These are phyloP conservation scores for Pipra filicauda DNA, from an alignment of 2,113 vertebrate genomes.

Conservation along the genomic window DNA sequence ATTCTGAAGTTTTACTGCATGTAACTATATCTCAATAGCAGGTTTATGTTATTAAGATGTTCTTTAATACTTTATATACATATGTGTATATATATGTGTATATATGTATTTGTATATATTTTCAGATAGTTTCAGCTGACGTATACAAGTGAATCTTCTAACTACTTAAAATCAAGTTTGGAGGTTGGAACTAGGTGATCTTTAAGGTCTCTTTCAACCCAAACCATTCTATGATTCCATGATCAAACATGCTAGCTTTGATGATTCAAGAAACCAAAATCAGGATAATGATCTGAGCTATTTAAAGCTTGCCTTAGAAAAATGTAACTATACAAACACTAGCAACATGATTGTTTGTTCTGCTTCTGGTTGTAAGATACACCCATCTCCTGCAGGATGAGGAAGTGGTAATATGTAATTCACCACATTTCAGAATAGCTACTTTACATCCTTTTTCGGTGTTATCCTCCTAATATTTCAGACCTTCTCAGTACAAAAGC, in stretches of 20 bases:
- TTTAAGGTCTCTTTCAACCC: neutral
- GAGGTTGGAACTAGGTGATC: neutral
- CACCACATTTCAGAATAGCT: neutral
- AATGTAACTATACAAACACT: neutral
- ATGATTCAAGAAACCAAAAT: neutral
- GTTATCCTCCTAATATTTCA: neutral
- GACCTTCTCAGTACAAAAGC: accelerated
- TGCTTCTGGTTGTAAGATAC: neutral
- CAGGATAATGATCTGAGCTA: neutral
- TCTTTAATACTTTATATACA: neutral
- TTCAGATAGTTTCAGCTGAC: neutral
- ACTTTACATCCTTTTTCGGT: neutral
- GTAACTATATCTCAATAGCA: neutral
- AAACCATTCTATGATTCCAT: neutral
- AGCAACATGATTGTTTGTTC: neutral
- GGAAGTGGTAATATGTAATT: neutral
- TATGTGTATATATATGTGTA: accelerated
- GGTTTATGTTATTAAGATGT: neutral
- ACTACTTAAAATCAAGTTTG: neutral
- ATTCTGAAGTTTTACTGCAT: neutral
- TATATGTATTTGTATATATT: neutral
- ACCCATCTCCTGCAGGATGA: neutral
- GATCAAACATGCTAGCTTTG: neutral
- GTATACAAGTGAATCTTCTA: neutral
- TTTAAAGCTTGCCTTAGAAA: neutral